Evolutionary conservation across 2,888 invertebrate species (phyloP).

Genomic region (Meandrusa payeni): DNA sequence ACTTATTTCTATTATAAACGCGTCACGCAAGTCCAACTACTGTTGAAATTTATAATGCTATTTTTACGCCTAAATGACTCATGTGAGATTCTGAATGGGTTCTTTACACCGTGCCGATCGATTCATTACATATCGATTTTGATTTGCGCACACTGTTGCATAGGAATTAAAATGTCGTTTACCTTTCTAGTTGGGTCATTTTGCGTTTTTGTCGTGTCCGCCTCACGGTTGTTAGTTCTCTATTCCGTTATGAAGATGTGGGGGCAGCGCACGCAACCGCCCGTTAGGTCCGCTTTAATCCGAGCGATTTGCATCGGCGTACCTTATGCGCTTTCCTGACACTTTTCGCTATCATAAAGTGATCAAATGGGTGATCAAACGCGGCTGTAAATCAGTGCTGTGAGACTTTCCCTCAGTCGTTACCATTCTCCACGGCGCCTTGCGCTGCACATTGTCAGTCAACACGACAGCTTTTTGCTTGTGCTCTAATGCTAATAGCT

Average conservation of each 20-base stretch:
- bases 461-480: conserved; percentile 62
- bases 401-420: conserved; percentile 66
- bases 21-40: conserved; percentile 57
- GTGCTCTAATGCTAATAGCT: conserved; percentile 57
- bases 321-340: conserved; percentile 68
- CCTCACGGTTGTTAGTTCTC: conserved; percentile 52
- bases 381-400: conserved; percentile 60
- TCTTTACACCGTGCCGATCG: conserved; percentile 49
- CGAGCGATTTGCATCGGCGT: conserved; percentile 64
- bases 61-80: conserved; percentile 73
- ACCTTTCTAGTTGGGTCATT: conserved; percentile 41
- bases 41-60: conserved; percentile 72
- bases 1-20: conserved; percentile 72
- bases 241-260: conserved; percentile 59
- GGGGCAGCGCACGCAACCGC: conserved; percentile 42
- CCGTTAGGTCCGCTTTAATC: conserved; percentile 58
- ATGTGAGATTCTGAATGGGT: conserved; percentile 61
- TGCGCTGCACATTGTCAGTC: conserved; percentile 52
- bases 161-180: conserved; percentile 55
- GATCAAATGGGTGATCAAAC: conserved; percentile 75
- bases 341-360: conserved; percentile 77
- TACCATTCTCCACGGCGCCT: conserved; percentile 63
- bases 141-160: conserved; percentile 21
- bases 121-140: conserved; percentile 38
- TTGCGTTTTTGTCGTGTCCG: conserved; percentile 30